Base-by-base conservation (phyloP, 2,797 vertebrate genomes). In the Rhinichthys osculus region DNA sequence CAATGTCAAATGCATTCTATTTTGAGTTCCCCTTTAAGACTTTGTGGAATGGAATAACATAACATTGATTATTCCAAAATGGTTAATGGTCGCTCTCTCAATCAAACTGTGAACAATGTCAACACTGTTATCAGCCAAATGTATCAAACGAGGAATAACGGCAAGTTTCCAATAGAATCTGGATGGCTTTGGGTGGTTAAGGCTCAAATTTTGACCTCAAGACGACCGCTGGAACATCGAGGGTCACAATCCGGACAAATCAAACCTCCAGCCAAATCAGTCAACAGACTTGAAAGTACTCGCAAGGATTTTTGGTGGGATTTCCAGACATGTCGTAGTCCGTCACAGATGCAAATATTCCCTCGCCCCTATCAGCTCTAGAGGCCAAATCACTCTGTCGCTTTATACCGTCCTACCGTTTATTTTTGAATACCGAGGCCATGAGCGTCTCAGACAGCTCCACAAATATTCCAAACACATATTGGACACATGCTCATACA, bases 391-490 rank as follows among this genome's bases (percentile, higher is more conserved):
- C 50, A 47, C 35, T 42, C 62, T 76, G 42, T 57, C 44, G 17
- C 64, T 78, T 80, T 77, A 47, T 40, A 9, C 59, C 54, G 76
- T 80, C 72, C 64, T 54, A 9, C 59, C 54, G 76, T 86, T 90
- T 90, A 85, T 88, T 91, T 89, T 84, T 87, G 81, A 91, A 91
- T 89, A 89, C 90, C 83, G 67, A 85, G 59, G 59, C 73, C 73
- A 87, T 89, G 86, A 90, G 85, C n/a, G 7, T 27, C 59, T 87
- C 89, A 90, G 87, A 89, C 86, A 67, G 81, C 84, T 85, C 72
- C 52, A 67, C 89, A 90, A 91, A 90, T 87, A 89, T 89, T 88
- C 85, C 81, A 88, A 84, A 88, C 86, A 87, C 88, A 90, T 80
- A 79, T 78, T 88, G 84, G 87, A 78, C 86, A 89, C 86, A 89